phyloP scores from a whole-genome alignment of 2,113 vertebrate genomes.

The Xenus cinereus region DNA sequence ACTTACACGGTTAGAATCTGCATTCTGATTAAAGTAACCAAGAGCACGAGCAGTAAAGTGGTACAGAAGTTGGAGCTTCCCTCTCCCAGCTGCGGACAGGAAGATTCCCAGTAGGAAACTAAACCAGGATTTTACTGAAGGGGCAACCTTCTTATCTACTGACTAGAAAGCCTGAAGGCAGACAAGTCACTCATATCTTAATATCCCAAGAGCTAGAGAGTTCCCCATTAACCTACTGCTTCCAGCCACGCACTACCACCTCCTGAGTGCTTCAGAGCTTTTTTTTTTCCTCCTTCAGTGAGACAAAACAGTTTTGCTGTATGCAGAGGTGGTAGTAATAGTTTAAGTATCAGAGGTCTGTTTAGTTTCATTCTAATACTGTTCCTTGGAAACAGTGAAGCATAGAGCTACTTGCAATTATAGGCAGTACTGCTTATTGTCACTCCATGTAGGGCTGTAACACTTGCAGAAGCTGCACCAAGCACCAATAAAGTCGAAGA shows the following conservation, averaged over 20 bases:
- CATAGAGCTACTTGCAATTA: background rate
- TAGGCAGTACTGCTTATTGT: background rate
- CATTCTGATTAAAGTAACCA: background rate
- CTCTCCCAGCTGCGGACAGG: background rate
- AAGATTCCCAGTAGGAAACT: background rate
- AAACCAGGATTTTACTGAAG: background rate
- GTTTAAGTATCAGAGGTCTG: background rate
- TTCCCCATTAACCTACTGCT: background rate
- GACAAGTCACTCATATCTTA: background rate
- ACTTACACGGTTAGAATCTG: rapidly evolving
- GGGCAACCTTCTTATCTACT: background rate
- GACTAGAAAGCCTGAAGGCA: background rate
- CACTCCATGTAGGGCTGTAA: background rate
- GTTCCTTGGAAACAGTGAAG: background rate
- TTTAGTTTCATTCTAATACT: background rate
- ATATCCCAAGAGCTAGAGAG: background rate
- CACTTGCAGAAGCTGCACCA: background rate
- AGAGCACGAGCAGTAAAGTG: background rate
- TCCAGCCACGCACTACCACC: background rate
- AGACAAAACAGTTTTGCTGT: background rate
- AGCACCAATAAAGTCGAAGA: background rate
- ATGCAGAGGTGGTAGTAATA: background rate
- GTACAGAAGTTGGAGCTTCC: background rate
- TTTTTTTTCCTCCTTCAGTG: background rate
- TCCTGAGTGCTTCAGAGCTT: background rate